Conservation (phyloP, 2,113 vertebrate species). For the Corvus moneduloides region DNA sequence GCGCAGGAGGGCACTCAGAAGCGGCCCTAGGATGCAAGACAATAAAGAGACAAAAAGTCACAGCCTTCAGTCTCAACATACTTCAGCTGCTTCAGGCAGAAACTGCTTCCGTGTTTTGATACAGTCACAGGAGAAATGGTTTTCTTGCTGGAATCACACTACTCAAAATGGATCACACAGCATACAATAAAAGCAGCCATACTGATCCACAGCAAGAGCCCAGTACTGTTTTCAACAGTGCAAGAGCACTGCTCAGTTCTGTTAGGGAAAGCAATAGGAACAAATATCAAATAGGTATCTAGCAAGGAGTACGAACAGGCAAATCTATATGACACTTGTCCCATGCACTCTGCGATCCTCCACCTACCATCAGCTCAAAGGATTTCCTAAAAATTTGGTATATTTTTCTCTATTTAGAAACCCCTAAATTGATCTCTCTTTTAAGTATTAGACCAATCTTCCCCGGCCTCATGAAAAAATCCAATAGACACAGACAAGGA, state of each 20-base stretch:
- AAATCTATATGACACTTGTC: accelerated
- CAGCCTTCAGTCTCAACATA: background rate
- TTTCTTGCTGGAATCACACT: background rate
- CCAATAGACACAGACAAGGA: background rate
- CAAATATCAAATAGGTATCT: background rate
- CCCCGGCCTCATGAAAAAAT: background rate
- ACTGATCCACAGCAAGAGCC: background rate
- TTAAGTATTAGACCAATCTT: background rate
- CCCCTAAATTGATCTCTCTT: background rate
- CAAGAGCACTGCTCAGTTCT: background rate
- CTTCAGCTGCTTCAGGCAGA: background rate
- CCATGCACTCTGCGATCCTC: background rate
- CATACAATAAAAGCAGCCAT: background rate
- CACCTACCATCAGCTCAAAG: background rate
- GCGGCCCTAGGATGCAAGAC: constrained; percentile 79
- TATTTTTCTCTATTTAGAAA: background rate
- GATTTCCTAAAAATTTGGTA: background rate
- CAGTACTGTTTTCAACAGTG: background rate
- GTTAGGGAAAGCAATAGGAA: background rate
- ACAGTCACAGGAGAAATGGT: background rate
- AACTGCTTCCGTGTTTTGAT: background rate
- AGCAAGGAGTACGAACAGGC: accelerated
- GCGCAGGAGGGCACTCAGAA: constrained; percentile 86
- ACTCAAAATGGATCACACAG: background rate
- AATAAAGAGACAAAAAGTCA: background rate